Percentiles rank a stretch among this genome's conserved stretches.
Evolutionary conservation across 2,797 vertebrate genomes (phyloP).

Genomic region (Chrosomus eos): DNA sequence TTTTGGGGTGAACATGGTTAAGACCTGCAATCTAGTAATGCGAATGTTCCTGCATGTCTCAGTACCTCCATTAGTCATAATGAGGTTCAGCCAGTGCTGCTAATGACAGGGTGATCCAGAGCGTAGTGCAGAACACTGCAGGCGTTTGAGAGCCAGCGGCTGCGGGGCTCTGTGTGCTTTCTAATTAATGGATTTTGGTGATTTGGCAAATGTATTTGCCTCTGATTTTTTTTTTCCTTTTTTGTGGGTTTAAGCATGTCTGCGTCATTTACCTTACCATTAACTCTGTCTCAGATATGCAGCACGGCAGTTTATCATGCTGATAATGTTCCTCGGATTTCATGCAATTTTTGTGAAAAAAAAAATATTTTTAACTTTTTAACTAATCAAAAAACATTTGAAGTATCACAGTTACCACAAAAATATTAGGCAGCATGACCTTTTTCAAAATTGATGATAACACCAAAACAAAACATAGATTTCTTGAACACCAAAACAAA

Average conservation of each 20-base stretch:
- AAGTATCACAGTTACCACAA: not conserved
- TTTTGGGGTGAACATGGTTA: not conserved
- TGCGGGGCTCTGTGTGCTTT: not conserved
- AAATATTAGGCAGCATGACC: not conserved
- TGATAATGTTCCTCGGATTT: not conserved
- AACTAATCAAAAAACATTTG: not conserved
- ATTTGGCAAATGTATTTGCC: slow-evolving; percentile 14
- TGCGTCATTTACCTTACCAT: not conserved
- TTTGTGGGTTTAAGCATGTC: slow-evolving; percentile 16
- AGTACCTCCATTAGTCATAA: slow-evolving; percentile 45
- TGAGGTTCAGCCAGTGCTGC: slow-evolving; percentile 32
- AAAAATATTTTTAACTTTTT: no score
- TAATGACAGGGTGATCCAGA: slow-evolving; percentile 29
- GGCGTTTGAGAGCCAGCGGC: slow-evolving; percentile 5
- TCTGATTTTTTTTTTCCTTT: not conserved
- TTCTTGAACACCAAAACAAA: not conserved
- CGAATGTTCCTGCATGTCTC: slow-evolving; percentile 24
- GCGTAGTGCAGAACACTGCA: not conserved
- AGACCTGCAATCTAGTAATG: slow-evolving; percentile 38
- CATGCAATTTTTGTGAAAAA: no score
- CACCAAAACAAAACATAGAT: no score
- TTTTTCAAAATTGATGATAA: not conserved
- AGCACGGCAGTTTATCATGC: not conserved
- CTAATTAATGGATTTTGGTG: slow-evolving; percentile 20
- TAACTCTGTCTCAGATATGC: not conserved